Evolutionary conservation across 2,797 vertebrate species (phyloP), one percentile per base, ranked within the genome.

Genomic region (Taeniopygia guttata): DNA sequence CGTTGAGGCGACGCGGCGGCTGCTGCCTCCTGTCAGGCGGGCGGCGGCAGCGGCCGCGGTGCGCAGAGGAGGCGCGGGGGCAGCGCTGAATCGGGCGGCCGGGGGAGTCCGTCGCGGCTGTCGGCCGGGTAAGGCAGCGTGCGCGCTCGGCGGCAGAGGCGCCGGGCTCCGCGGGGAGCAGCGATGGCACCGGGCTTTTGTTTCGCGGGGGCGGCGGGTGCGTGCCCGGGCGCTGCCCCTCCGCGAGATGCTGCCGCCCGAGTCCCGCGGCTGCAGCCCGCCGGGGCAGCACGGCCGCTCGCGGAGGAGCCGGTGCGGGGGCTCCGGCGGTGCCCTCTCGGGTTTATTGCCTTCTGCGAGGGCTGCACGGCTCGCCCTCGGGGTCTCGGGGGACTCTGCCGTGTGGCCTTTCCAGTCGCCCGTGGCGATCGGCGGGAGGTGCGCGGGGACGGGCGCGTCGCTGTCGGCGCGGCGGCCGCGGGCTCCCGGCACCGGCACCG

Each of bases 121-220:
- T 59, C 73, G 85, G 92, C 90, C 72, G 87, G 97, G 97, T 97
- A 97, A 97, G 97, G 93, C 78, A 78, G 80, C 63, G 92, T 29
- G 84, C 56, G 70, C 55, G 46, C 79, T 74, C 8, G 25, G 69
- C 29, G 55, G 93, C 49, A 38, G 55, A 40, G 43, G 49, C 62
- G 36, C 62, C 14, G 62, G 36, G 70, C 75, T 48, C 40, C 9
- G 79, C 46, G 46, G 66, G 20, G 42, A 84, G 51, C 68, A 34
- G 72, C 68, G 17, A 30, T 27, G 34, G 40, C 86, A 51, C 34
- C 29, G 56, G 38, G 83, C 66, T 94, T 93, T 95, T 87, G 92
- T 94, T 69, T n/a, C 38, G 42, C 55, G 68, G 67, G 55, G 59
- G 42, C 55, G 60, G 62, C 49, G 40, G 32, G 54, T 23, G 48